phyloP scores from a whole-genome alignment of 2,797 vertebrate genomes.

The Sebastes minor region DNA sequence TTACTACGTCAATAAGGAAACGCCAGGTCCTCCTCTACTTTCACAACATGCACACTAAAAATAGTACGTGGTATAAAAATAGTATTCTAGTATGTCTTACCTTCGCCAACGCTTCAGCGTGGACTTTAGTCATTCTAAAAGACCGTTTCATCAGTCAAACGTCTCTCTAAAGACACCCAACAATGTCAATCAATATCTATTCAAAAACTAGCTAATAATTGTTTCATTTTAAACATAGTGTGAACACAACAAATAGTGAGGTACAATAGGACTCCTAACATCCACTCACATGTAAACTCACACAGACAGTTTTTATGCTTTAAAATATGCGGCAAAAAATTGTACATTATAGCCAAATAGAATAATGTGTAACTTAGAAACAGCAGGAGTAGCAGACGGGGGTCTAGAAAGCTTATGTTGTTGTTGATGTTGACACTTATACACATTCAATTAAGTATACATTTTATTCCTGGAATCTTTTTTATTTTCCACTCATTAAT shows the following conservation, averaged over 20 bases:
- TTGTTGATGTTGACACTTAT: not conserved
- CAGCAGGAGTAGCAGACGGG: not conserved
- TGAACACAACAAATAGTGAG: not conserved
- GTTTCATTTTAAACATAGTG: not conserved
- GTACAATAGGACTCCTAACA: not conserved
- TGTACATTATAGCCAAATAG: not conserved
- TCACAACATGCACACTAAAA: conserved; percentile 1
- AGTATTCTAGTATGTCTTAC: not conserved
- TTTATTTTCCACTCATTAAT: no score
- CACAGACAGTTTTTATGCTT: not conserved
- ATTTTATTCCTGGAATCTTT: no score
- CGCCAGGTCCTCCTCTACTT: not conserved
- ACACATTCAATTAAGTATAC: not conserved
- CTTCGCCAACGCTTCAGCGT: not conserved
- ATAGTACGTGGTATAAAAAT: not conserved
- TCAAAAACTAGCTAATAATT: not conserved
- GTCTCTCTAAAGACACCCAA: not conserved
- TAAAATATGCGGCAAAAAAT: not conserved
- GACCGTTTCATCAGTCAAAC: not conserved
- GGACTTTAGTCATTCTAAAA: not conserved
- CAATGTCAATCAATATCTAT: conserved; percentile 1
- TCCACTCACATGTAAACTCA: not conserved
- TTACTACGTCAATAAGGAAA: conserved; percentile 10
- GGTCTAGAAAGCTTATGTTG: not conserved
- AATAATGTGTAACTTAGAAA: not conserved